Evolutionary conservation across 2,888 invertebrate species (phyloP).

Genomic region (Oscheius onirici): DNA sequence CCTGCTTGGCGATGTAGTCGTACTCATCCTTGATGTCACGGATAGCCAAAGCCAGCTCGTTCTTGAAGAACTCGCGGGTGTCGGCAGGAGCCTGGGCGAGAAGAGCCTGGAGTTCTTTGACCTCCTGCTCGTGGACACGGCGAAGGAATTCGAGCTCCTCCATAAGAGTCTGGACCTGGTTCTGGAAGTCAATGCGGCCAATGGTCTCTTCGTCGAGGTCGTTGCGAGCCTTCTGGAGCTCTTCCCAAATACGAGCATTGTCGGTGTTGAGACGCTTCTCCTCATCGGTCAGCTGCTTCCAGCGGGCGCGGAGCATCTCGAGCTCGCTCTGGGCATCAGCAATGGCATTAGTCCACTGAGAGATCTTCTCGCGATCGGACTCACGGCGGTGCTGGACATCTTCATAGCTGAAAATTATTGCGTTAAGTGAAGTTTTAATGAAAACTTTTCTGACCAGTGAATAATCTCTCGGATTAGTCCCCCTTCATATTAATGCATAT

Average conservation of each 20-base stretch:
- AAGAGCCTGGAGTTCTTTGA: constrained; percentile 71
- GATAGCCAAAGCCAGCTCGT: constrained; percentile 75
- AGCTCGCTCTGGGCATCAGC: constrained; percentile 70
- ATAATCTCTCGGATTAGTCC: neutral
- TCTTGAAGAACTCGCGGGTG: constrained; percentile 74
- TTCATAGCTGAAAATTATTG: constrained; percentile 60
- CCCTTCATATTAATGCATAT: neutral
- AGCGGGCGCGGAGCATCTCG: constrained; percentile 70
- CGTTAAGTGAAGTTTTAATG: no score
- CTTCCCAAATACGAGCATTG: constrained; percentile 70
- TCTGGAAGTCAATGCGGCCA: constrained; percentile 72
- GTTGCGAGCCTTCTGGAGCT: constrained; percentile 69
- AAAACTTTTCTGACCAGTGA: no score
- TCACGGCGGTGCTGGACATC: constrained; percentile 68
- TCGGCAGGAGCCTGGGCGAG: constrained; percentile 71
- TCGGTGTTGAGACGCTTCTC: constrained; percentile 69
- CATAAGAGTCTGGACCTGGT: constrained; percentile 72
- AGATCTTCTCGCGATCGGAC: constrained; percentile 68
- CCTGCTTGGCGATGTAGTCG: constrained; percentile 73
- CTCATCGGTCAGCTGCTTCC: constrained; percentile 71
- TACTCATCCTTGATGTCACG: constrained; percentile 75
- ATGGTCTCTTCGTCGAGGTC: constrained; percentile 73
- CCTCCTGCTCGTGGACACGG: constrained; percentile 71
- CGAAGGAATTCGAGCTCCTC: constrained; percentile 72
- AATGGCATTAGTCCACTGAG: constrained; percentile 68